Percentiles rank a stretch among this genome's conserved stretches.
phyloP scores from a whole-genome alignment of 2,113 vertebrate species.

The Saguinus midas region DNA sequence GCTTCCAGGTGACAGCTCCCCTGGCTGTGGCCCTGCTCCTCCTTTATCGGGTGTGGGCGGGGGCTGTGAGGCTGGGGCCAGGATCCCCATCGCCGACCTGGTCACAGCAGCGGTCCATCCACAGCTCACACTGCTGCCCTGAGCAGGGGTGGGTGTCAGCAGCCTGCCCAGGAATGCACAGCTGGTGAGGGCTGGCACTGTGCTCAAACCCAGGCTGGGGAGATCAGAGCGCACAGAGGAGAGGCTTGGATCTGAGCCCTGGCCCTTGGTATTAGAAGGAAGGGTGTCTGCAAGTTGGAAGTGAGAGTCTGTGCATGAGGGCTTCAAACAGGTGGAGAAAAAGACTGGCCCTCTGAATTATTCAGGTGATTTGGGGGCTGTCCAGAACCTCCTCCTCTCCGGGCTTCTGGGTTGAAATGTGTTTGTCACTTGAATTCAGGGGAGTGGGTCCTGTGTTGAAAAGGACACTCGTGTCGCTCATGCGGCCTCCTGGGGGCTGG shows the following conservation, averaged over 20 bases:
- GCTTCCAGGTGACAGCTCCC: neutral
- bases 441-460: neutral
- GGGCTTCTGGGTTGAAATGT: neutral
- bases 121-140: neutral
- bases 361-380: neutral
- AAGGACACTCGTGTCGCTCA: neutral
- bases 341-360: accelerated
- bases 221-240: neutral
- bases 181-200: neutral
- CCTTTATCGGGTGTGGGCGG: neutral
- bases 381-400: neutral
- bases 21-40: neutral
- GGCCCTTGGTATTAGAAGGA: neutral
- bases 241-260: neutral
- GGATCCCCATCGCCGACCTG: neutral
- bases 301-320: neutral
- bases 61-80: neutral
- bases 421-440: neutral
- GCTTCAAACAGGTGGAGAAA: neutral
- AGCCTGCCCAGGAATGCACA: neutral
- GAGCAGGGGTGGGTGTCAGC: neutral
- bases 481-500: neutral
- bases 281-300: neutral
- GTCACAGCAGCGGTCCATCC: neutral
- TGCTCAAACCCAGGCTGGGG: neutral